Evolutionary conservation across 2,113 vertebrate genomes (phyloP).

Genomic region (Collichthys lucidus): DNA sequence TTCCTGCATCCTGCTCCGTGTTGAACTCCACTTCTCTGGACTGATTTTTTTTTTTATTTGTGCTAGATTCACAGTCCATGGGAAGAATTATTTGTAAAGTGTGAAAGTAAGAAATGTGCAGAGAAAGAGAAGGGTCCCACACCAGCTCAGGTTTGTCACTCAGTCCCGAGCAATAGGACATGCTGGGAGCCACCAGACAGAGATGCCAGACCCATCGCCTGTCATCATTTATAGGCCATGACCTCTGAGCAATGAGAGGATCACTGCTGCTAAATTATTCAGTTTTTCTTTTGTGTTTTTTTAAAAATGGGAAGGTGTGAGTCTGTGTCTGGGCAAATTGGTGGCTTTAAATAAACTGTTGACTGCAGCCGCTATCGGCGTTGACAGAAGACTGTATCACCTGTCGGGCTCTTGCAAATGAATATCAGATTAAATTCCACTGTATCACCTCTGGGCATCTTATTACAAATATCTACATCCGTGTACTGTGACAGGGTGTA

Average conservation of each 20-base stretch:
- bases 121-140: not conserved
- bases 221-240: slow-evolving; percentile 60
- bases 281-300: not conserved
- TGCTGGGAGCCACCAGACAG: slow-evolving; percentile 18
- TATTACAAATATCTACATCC: slow-evolving; percentile 51
- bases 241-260: slow-evolving; percentile 52
- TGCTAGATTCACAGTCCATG: slow-evolving; percentile 28
- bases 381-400: slow-evolving; percentile 38
- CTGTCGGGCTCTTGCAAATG: slow-evolving; percentile 53
- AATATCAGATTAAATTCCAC: slow-evolving; percentile 58
- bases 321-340: slow-evolving; percentile 21
- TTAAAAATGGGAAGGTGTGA: not conserved
- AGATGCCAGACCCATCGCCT: slow-evolving; percentile 47
- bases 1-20: slow-evolving; percentile 38
- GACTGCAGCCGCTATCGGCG: slow-evolving; percentile 24
- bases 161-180: slow-evolving; percentile 29
- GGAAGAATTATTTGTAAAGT: slow-evolving; percentile 56
- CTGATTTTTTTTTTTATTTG: slow-evolving; percentile 62
- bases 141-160: slow-evolving; percentile 14
- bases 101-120: slow-evolving; percentile 30
- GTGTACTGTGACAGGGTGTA: slow-evolving; percentile 9
- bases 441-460: slow-evolving; percentile 53
- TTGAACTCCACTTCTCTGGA: slow-evolving; percentile 55
- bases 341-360: slow-evolving; percentile 41
- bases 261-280: slow-evolving; percentile 66